phyloP scores from a whole-genome alignment of 2,113 vertebrate genomes.

The Brachypodius melanocephalos region DNA sequence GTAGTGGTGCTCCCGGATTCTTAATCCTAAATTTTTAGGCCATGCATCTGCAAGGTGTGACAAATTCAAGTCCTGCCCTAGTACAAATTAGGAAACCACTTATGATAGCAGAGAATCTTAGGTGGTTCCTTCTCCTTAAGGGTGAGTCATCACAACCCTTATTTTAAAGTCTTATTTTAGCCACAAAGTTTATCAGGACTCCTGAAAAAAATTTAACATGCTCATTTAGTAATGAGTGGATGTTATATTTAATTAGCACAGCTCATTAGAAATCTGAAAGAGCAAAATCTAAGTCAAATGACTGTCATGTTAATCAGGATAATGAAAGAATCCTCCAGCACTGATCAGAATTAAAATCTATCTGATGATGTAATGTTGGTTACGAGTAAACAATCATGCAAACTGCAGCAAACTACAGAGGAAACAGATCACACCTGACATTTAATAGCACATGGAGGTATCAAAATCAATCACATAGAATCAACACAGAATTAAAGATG shows the following conservation, averaged over 20 bases:
- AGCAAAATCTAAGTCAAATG: neutral
- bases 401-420: neutral
- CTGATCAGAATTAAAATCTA: neutral
- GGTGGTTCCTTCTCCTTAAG: neutral
- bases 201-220: neutral
- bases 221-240: neutral
- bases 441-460: neutral
- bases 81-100: neutral
- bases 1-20: neutral
- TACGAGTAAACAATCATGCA: constrained; percentile 15
- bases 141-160: neutral
- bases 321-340: neutral
- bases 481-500: neutral
- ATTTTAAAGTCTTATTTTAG: neutral
- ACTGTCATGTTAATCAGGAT: neutral
- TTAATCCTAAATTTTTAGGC: neutral
- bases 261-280: neutral
- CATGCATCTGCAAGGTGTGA: neutral
- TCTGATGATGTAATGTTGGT: neutral
- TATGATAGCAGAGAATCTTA: neutral
- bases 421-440: neutral
- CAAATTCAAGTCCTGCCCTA: neutral
- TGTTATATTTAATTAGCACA: neutral
- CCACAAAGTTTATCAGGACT: neutral
- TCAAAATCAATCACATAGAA: neutral